These are phyloP conservation scores for Dorcus parallelipipedus DNA, from an alignment of 2,888 invertebrate species.

Conservation along the genomic window DNA sequence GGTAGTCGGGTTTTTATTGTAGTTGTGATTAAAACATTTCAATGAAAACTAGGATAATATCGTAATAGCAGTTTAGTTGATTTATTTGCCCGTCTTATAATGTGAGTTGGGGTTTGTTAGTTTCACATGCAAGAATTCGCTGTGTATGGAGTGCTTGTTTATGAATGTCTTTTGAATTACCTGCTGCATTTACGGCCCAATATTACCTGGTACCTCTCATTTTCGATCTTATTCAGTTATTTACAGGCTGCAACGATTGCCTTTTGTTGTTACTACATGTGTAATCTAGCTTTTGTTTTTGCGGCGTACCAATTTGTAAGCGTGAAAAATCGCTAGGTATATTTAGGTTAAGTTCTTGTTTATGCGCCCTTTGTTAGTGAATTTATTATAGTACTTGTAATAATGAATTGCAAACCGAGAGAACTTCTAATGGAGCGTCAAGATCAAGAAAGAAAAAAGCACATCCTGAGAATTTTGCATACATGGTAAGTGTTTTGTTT, in stretches of 20 bases:
- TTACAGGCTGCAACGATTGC: conserved; percentile 14
- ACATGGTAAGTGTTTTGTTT: not conserved
- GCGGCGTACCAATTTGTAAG: not conserved
- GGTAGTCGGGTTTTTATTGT: conserved; percentile 30
- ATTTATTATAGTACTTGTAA: not conserved
- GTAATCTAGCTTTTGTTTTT: conserved; percentile 6
- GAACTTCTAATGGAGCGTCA: not conserved
- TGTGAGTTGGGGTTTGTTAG: conserved; percentile 24
- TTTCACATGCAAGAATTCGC: conserved; percentile 12
- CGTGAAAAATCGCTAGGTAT: no score
- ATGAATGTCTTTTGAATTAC: conserved; percentile 22
- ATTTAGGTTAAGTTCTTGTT: conserved; percentile 21
- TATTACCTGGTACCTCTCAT: no score
- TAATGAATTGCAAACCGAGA: not conserved
- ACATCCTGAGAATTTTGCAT: not conserved
- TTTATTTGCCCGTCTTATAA: conserved; percentile 25
- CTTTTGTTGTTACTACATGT: conserved; percentile 12
- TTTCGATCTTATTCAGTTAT: conserved; percentile 11
- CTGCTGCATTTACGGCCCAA: no score
- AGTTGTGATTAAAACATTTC: conserved; percentile 32
- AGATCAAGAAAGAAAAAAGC: not conserved
- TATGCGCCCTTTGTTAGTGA: conserved; percentile 10
- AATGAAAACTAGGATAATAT: conserved; percentile 31
- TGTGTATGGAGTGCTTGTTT: conserved; percentile 20
- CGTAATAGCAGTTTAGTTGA: conserved; percentile 28